Conservation (phyloP, 2,888 invertebrate genomes). For the Ophion ellenae region DNA sequence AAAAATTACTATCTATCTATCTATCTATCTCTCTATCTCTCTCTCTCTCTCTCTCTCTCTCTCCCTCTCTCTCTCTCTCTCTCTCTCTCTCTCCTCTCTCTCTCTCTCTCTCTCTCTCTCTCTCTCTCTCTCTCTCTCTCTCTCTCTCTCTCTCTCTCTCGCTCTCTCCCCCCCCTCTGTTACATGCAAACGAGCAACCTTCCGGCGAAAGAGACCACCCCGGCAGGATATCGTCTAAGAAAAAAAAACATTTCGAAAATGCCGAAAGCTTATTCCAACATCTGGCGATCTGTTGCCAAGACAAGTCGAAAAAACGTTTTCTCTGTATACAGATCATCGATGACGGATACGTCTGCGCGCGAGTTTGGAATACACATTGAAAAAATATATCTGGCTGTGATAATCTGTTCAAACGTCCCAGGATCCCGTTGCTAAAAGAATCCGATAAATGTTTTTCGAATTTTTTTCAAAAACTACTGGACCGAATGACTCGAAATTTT, state of each 20-base stretch:
- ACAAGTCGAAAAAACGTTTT: conserved; percentile 50
- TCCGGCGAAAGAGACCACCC: conserved; percentile 27
- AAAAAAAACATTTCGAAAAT: conserved; percentile 59
- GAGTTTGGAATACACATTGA: conserved; percentile 14
- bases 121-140: conserved; percentile 1
- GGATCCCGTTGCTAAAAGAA: no score
- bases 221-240: conserved; percentile 40
- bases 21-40: conserved; percentile 25
- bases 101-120: conserved; percentile 15
- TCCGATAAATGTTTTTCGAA: no score
- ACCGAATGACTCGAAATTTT: neutral
- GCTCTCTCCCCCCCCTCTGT: neutral
- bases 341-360: conserved; percentile 37
- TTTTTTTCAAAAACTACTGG: no score
- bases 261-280: conserved; percentile 22
- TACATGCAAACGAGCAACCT: conserved; percentile 16
- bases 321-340: conserved; percentile 58
- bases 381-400: conserved; percentile 30
- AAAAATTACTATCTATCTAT: no score
- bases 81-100: neutral
- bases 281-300: conserved; percentile 45
- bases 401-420: neutral
- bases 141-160: conserved; percentile 8
- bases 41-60: neutral
- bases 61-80: conserved; percentile 17